phyloP scores from a whole-genome alignment of 2,888 invertebrate genomes.

The Copidosoma aretas region DNA sequence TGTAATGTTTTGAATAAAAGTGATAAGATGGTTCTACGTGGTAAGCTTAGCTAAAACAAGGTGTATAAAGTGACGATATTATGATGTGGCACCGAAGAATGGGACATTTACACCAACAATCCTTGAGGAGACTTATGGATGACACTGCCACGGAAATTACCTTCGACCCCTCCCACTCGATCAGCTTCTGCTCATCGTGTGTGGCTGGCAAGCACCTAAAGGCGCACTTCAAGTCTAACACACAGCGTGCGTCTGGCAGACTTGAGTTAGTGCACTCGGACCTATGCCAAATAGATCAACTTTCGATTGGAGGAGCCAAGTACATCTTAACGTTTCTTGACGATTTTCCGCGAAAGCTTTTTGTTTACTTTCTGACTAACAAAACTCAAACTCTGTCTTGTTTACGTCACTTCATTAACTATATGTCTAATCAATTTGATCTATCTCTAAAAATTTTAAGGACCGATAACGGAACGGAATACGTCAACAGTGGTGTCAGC shows the following conservation, averaged over 20 bases:
- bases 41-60: too few relatives aligned
- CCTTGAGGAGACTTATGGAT: not conserved
- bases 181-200: not conserved
- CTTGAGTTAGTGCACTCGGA: slow-evolving; percentile 12
- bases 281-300: not conserved
- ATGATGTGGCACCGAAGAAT: not conserved
- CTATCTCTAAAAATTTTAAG: slow-evolving; percentile 4
- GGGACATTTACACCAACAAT: not conserved
- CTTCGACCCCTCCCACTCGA: too few relatives aligned
- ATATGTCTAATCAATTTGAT: slow-evolving; percentile 5
- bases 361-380: slow-evolving; percentile 4
- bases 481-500: not conserved
- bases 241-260: not conserved
- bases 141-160: too few relatives aligned
- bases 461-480: slow-evolving; percentile 11
- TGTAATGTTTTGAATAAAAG: too few relatives aligned
- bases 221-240: slow-evolving; percentile 14
- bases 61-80: not conserved
- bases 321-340: slow-evolving; percentile 2
- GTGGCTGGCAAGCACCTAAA: not conserved
- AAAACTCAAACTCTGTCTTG: not conserved
- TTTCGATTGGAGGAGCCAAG: not conserved
- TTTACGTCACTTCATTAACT: not conserved
- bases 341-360: not conserved
- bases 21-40: too few relatives aligned